phyloP scores from a whole-genome alignment of 2,113 vertebrate species.

The Oostethus manadensis region DNA sequence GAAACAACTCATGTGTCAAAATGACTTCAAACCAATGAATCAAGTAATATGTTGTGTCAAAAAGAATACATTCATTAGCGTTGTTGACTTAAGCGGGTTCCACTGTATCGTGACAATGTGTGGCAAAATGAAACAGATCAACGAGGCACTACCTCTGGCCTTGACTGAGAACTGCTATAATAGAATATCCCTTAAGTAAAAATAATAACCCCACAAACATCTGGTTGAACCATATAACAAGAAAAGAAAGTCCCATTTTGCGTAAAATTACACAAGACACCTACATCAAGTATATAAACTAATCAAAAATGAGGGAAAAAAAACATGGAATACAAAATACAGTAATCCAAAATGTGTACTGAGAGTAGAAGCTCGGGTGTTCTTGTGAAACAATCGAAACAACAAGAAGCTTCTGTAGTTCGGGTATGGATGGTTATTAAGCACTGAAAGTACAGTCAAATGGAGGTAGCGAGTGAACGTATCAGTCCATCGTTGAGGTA shows the following conservation, averaged over 20 bases:
- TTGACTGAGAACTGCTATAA: constrained; percentile 71
- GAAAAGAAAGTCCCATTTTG: constrained; percentile 83
- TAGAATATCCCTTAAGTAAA: constrained; percentile 70
- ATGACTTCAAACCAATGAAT: no score
- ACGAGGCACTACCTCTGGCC: constrained; percentile 83
- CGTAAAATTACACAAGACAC: constrained; percentile 86
- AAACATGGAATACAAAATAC: constrained; percentile 85
- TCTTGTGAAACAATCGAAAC: constrained; percentile 48
- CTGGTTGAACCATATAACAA: constrained; percentile 85
- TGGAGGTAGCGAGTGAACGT: constrained; percentile 92
- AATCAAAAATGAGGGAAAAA: constrained; percentile 69
- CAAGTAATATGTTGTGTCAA: no score
- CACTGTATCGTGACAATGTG: no score
- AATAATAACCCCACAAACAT: constrained; percentile 84
- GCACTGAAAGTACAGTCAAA: constrained; percentile 71
- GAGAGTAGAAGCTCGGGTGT: constrained; percentile 53
- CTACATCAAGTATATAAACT: constrained; percentile 85
- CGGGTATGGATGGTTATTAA: constrained; percentile 64
- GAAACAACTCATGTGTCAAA: no score
- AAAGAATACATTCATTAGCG: no score
- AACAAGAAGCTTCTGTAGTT: constrained; percentile 78
- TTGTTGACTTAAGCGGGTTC: no score
- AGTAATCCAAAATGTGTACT: constrained; percentile 72
- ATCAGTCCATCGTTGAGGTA: constrained; percentile 89
- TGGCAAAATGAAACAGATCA: no score